Conservation (phyloP, 2,797 vertebrate genomes). For the Coendou prehensilis region DNA sequence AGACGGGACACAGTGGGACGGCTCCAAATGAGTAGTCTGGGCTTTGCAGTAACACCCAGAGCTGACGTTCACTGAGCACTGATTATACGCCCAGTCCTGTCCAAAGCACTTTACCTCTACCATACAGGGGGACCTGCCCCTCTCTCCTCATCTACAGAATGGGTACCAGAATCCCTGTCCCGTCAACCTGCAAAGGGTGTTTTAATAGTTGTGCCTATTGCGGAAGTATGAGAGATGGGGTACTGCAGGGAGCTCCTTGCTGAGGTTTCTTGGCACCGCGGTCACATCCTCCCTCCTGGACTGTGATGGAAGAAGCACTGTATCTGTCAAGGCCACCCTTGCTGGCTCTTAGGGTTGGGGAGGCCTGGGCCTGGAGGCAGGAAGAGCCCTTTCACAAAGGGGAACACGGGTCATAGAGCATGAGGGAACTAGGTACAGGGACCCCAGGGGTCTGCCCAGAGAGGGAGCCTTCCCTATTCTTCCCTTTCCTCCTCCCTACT, state of each 20-base stretch:
- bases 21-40: not conserved
- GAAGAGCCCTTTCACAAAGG: not conserved
- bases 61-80: not conserved
- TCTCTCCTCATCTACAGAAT: not conserved
- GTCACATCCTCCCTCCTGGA: not conserved
- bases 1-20: fast-evolving
- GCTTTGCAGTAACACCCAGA: not conserved
- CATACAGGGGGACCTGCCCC: not conserved
- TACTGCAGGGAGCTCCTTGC: not conserved
- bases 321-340: not conserved
- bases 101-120: not conserved
- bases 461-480: not conserved
- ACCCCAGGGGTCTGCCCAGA: not conserved
- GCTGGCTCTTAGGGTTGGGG: fast-evolving
- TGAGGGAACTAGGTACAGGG: fast-evolving
- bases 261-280: not conserved
- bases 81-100: not conserved
- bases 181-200: not conserved
- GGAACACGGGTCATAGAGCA: not conserved
- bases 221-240: not conserved
- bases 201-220: not conserved
- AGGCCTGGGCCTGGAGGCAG: not conserved
- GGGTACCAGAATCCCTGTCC: not conserved
- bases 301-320: not conserved
- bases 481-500: not conserved